These are phyloP conservation scores for Microtus ochrogaster DNA, from an alignment of 2,113 vertebrate species.

Conservation along the genomic window DNA sequence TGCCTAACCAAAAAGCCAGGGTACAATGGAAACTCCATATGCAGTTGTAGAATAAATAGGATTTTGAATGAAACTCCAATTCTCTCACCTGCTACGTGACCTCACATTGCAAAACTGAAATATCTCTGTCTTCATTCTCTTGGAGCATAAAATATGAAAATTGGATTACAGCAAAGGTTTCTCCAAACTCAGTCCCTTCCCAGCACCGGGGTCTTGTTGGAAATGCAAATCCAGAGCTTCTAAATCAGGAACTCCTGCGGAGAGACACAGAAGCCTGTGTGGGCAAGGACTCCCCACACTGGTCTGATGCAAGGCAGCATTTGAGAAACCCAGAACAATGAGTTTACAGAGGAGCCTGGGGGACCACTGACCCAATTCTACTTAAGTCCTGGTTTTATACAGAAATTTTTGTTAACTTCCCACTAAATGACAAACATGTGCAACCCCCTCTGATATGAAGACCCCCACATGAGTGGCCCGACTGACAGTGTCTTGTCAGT, in stretches of 20 bases:
- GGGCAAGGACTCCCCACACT: background rate
- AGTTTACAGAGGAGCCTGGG: background rate
- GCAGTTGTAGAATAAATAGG: background rate
- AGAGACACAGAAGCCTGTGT: background rate
- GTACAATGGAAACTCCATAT: background rate
- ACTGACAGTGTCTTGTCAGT: background rate
- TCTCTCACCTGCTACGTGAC: background rate
- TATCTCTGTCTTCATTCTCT: background rate
- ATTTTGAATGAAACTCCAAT: background rate
- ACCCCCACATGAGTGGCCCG: background rate
- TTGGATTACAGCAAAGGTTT: background rate
- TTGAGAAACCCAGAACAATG: background rate
- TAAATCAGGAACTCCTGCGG: background rate
- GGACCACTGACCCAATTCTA: background rate
- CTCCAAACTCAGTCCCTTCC: background rate
- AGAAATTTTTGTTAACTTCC: background rate
- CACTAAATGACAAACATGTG: background rate
- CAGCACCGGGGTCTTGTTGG: background rate
- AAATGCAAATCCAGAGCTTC: background rate
- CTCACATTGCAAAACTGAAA: background rate
- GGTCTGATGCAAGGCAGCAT: background rate
- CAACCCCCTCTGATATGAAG: background rate
- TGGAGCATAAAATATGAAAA: constrained; percentile 6
- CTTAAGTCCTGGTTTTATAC: background rate
- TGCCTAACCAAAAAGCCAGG: background rate